These are phyloP conservation scores for Rana temporaria DNA, from an alignment of 2,113 vertebrate species.

Conservation along the genomic window DNA sequence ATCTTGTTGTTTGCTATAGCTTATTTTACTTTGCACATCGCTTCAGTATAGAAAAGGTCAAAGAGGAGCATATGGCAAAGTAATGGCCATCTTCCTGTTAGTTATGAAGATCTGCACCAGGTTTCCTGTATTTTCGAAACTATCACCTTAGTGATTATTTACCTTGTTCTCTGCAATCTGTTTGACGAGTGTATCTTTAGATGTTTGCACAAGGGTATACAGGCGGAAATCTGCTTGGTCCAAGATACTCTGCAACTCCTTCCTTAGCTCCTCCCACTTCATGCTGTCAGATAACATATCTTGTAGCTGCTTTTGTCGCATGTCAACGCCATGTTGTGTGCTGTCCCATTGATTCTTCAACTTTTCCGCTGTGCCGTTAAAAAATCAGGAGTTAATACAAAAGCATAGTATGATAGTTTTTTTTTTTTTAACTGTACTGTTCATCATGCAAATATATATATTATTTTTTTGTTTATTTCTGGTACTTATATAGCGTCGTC, in stretches of 20 bases:
- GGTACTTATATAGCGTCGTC: no score
- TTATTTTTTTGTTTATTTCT: no score
- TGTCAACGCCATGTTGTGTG: slow-evolving; percentile 87
- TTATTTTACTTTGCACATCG: no score
- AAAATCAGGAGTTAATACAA: background rate
- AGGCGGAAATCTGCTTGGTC: slow-evolving; percentile 82
- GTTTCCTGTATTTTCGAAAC: background rate
- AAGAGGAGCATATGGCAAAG: no score
- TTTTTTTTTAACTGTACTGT: background rate
- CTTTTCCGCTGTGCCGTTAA: slow-evolving; percentile 82
- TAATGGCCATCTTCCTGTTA: no score
- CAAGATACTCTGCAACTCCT: slow-evolving; percentile 83
- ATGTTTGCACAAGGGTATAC: slow-evolving; percentile 78
- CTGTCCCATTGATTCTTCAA: slow-evolving; percentile 91
- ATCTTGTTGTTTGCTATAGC: no score
- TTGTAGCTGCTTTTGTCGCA: slow-evolving; percentile 87
- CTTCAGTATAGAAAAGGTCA: no score
- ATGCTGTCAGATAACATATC: slow-evolving; percentile 87
- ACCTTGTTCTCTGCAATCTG: slow-evolving; percentile 91
- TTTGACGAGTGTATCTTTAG: slow-evolving; percentile 80
- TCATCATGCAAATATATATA: background rate
- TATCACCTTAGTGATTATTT: slow-evolving; percentile 27
- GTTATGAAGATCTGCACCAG: no score
- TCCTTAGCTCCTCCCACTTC: slow-evolving; percentile 87
- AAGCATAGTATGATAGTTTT: no score